These are phyloP conservation scores for Raja brachyura DNA, from an alignment of 2,113 vertebrate genomes.

Conservation along the genomic window DNA sequence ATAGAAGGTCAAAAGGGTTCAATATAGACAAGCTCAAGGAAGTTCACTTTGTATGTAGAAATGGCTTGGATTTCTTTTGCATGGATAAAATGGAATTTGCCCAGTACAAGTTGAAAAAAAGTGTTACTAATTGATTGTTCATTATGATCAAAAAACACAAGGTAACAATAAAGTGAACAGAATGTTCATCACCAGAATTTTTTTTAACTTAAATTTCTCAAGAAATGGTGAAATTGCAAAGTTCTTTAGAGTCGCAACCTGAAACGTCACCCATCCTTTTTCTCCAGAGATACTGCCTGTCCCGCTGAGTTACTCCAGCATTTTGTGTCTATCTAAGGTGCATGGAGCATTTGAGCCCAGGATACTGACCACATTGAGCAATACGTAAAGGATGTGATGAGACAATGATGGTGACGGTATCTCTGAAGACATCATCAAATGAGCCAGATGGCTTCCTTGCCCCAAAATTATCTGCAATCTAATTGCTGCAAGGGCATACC, in stretches of 20 bases:
- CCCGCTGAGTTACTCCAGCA: no score
- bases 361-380: neutral
- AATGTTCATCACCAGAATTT: neutral
- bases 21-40: neutral
- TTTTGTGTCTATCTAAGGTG: no score
- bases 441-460: neutral
- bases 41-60: neutral
- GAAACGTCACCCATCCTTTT: no score
- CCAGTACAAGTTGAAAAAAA: neutral
- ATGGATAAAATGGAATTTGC: neutral
- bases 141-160: neutral
- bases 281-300: no score
- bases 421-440: neutral
- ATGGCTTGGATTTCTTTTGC: neutral
- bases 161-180: neutral
- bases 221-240: neutral
- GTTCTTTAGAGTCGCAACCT: no score
- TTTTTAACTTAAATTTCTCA: neutral
- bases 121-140: neutral
- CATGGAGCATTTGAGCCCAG: neutral
- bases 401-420: neutral
- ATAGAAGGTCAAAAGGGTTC: neutral
- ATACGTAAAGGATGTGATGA: neutral
- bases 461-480: neutral
- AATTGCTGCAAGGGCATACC: neutral